Base-by-base conservation (phyloP, 2,888 invertebrate species). In the Pseudococcus viburni region DNA sequence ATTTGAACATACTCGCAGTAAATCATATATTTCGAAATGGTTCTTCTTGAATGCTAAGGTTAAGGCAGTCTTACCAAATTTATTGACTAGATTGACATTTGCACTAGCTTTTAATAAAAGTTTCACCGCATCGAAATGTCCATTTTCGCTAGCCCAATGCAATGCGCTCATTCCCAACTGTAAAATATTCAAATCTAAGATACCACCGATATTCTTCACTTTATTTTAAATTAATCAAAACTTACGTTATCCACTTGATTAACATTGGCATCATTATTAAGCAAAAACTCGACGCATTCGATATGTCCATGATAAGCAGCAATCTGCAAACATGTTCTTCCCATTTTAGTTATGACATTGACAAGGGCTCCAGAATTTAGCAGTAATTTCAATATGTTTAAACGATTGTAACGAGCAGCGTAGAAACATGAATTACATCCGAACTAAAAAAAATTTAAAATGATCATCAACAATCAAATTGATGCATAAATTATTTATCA, bases 71-170 rank as follows among this genome's bases (percentile, higher is more conserved):
- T 95, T 94, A 68, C 94, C 94, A 91, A 96, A 96, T 92, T 96
- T 96, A 90, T 96, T 96, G 84, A 93, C 91, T 89, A 94, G 91
- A 84, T 92, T 92, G 11, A 94, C 93, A 91, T 96, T 94, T 0
- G 97, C 97, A 87, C 96, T 96, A 91, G 94, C 93, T 89, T 94
- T 93, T 85, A 98, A 92, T 90, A 98, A 93, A 89, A 94, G 91
- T 87, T 94, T 93, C 77, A 95, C 96, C 84, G 95, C 94, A 89
- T 93, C 93, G 39, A 93, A 92, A 92, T 97, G 96, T 0, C 95
- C 95, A 90, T 95, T 95, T 92, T 96, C 96, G 73, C 96, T 96
- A 8, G 98, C 97, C 98, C 98, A 98, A 93, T 98, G 98, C 89
- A 98, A 93, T 64, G 98, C 97, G 73, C 98, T 98, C 98, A 96